Percentiles rank a stretch among this genome's conserved stretches.
phyloP scores from a whole-genome alignment of 1,140 invertebrate genomes.

The Pristionchus pacificus region DNA sequence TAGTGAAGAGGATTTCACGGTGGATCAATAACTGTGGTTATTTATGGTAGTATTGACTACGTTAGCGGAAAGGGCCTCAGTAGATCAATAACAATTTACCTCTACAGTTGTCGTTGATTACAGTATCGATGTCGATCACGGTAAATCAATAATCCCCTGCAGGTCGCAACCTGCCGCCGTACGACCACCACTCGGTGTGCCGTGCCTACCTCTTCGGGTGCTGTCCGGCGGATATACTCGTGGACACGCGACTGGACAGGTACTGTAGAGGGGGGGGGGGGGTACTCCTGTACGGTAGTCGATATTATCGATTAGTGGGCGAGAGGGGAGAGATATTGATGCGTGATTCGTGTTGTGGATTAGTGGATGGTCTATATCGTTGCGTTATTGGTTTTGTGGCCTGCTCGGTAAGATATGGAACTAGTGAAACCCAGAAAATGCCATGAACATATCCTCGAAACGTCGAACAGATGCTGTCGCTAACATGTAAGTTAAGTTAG shows the following conservation, averaged over 20 bases:
- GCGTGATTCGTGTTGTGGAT: slow-evolving; percentile 17
- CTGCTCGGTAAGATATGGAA: too few species aligned
- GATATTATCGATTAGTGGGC: slow-evolving; percentile 6
- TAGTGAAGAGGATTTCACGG: not conserved
- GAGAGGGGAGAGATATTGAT: slow-evolving; percentile 7
- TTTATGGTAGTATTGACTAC: not conserved
- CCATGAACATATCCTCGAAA: too few species aligned
- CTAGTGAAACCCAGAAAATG: too few species aligned
- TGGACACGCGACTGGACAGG: slow-evolving; percentile 49
- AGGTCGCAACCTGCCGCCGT: slow-evolving; percentile 48
- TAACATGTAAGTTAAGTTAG: too few species aligned
- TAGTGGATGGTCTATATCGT: slow-evolving; percentile 23
- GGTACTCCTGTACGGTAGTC: not conserved
- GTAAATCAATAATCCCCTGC: too few species aligned
- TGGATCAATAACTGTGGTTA: not conserved
- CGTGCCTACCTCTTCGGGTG: slow-evolving; percentile 53
- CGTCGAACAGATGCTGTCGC: too few species aligned
- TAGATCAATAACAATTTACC: not conserved
- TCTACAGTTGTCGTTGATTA: too few species aligned
- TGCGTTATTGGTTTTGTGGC: too few species aligned
- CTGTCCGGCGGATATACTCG: slow-evolving; percentile 52
- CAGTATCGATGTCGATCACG: too few species aligned
- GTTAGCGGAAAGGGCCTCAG: not conserved
- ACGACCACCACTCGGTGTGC: slow-evolving; percentile 48
- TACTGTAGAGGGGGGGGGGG: slow-evolving; percentile 14